Evolutionary conservation across 2,888 invertebrate genomes (phyloP).

Genomic region (Ectobius pallidus): DNA sequence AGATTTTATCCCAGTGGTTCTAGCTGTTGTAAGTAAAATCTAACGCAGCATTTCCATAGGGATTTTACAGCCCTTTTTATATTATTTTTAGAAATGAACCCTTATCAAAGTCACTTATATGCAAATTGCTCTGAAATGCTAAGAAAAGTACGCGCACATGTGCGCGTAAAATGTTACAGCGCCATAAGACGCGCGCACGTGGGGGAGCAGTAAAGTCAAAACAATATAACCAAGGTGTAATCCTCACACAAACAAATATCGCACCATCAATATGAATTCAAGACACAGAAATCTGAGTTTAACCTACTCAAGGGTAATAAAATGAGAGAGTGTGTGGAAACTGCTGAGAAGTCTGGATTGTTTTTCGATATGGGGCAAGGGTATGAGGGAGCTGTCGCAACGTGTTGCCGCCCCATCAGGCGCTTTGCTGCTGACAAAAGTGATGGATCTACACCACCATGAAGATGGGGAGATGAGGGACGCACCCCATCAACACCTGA

Average conservation of each 20-base stretch:
- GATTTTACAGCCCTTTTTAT: no score
- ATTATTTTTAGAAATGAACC: no score
- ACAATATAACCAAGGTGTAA: neutral
- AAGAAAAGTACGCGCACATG: no score
- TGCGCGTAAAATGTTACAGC: no score
- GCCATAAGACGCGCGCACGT: no score
- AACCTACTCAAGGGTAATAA: neutral
- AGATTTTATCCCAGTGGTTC: no score
- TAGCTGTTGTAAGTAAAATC: no score
- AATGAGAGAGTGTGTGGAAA: neutral
- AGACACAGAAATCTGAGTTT: neutral
- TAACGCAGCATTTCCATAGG: no score
- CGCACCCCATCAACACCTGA: neutral
- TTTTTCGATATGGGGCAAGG: conserved; percentile 2
- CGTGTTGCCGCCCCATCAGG: conserved; percentile 16
- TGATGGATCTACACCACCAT: conserved; percentile 6
- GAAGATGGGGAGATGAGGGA: neutral
- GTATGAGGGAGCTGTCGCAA: neutral
- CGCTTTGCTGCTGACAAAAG: conserved; percentile 14
- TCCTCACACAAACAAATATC: neutral
- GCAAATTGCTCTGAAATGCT: no score
- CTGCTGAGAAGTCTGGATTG: conserved; percentile 12
- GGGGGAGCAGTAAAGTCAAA: no score
- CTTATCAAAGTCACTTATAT: no score
- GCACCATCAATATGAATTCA: neutral